A percentile compares a stretch with the other conserved stretches of the same genome.
phyloP scores from a whole-genome alignment of 2,888 invertebrate genomes.

The Nowickia ferox region DNA sequence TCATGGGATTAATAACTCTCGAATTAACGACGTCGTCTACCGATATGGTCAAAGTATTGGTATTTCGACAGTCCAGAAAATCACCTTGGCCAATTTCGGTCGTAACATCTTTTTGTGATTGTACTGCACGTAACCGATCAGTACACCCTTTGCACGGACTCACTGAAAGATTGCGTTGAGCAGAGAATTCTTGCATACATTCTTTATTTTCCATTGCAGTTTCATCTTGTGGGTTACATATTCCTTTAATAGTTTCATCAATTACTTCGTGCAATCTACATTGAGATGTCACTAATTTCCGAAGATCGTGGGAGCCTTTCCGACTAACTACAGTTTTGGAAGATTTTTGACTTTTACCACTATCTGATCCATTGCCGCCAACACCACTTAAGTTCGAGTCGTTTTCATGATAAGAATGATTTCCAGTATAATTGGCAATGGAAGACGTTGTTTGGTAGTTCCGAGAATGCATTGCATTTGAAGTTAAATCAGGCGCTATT shows the following conservation, averaged over 20 bases:
- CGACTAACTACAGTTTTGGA: slow-evolving; percentile 73
- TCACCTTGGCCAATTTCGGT: slow-evolving; percentile 70
- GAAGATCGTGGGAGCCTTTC: slow-evolving; percentile 75
- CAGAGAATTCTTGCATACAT: slow-evolving; percentile 22
- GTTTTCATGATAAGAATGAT: slow-evolving; percentile 56
- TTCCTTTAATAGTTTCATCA: slow-evolving; percentile 70
- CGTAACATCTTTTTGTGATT: slow-evolving; percentile 68
- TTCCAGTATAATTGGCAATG: slow-evolving; percentile 8
- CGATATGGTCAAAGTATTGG: slow-evolving; percentile 70
- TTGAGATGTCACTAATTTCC: slow-evolving; percentile 74
- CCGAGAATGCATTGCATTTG: not conserved
- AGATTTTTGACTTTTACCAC: slow-evolving; percentile 69
- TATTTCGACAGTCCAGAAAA: slow-evolving; percentile 66
- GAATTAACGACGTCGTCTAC: slow-evolving; percentile 76
- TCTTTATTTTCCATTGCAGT: slow-evolving; percentile 13
- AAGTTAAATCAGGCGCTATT: not conserved
- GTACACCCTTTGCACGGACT: slow-evolving; percentile 64
- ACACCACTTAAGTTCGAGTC: slow-evolving; percentile 65
- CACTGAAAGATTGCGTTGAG: slow-evolving; percentile 1
- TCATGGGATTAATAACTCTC: slow-evolving; percentile 78
- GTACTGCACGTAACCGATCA: slow-evolving; percentile 48
- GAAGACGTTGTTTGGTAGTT: slow-evolving; percentile 35
- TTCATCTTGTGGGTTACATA: slow-evolving; percentile 62
- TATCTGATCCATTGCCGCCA: slow-evolving; percentile 58
- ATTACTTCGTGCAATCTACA: slow-evolving; percentile 74